These are phyloP conservation scores for Eupsilia transversa DNA, from an alignment of 2,888 invertebrate genomes.

Conservation along the genomic window DNA sequence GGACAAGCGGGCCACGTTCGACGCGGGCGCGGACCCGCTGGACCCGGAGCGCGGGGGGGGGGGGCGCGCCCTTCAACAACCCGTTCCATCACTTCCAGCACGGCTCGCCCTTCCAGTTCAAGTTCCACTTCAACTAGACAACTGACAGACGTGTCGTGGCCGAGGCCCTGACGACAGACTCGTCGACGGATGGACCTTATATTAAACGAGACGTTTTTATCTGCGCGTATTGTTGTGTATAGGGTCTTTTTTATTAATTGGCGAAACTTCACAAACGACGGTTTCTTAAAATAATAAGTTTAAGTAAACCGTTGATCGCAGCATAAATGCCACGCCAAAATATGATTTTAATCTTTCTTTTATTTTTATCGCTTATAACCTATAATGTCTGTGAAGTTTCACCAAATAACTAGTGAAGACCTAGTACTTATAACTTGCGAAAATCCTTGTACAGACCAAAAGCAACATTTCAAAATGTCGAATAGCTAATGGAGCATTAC, in stretches of 20 bases:
- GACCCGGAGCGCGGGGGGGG: slow-evolving; percentile 93
- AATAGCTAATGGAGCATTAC: not conserved
- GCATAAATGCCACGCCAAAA: not conserved
- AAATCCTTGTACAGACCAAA: not conserved
- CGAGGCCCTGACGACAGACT: not conserved
- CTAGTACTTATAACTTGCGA: not conserved
- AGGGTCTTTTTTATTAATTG: not conserved
- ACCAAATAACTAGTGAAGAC: not conserved
- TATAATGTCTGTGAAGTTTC: not conserved
- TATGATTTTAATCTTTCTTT: no score
- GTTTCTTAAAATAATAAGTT: not conserved
- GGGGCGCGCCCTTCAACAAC: slow-evolving; percentile 90
- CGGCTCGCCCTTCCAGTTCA: slow-evolving; percentile 98
- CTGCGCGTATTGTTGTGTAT: not conserved
- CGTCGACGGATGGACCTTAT: not conserved
- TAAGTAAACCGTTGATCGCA: not conserved
- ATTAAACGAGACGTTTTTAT: not conserved
- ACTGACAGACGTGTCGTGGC: not conserved
- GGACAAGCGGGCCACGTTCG: slow-evolving; percentile 98
- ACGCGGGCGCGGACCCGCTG: slow-evolving; percentile 98
- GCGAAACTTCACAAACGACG: not conserved
- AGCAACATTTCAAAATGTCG: not conserved
- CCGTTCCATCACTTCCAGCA: slow-evolving; percentile 96
- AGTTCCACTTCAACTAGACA: slow-evolving; percentile 98
- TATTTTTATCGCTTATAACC: not conserved